These are phyloP conservation scores for Aphidius ervi DNA, from an alignment of 1,140 invertebrate species.

Conservation along the genomic window DNA sequence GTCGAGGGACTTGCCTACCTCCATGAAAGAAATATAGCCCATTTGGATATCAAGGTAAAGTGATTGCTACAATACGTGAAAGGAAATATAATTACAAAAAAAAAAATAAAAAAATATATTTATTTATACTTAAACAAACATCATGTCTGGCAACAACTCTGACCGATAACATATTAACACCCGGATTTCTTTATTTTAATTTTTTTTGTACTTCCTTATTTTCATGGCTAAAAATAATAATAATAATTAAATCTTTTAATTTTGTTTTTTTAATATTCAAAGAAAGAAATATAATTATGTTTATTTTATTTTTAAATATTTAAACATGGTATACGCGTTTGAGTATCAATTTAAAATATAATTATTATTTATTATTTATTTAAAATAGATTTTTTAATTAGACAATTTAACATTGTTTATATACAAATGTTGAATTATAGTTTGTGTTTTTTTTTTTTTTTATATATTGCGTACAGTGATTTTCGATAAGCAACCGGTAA, in stretches of 20 bases:
- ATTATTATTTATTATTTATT: not conserved
- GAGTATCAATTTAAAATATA: too few relatives aligned
- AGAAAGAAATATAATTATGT: too few relatives aligned
- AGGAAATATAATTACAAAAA: not conserved
- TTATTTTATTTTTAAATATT: too few relatives aligned
- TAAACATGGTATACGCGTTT: too few relatives aligned
- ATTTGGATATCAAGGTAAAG: slow-evolving; percentile 75
- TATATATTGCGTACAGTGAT: slow-evolving; percentile 21
- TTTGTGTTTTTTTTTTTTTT: not conserved
- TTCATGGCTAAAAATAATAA: too few relatives aligned
- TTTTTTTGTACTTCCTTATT: too few relatives aligned
- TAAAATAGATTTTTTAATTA: not conserved
- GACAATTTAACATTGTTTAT: not conserved
- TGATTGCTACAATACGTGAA: slow-evolving; percentile 21
- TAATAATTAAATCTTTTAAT: too few relatives aligned
- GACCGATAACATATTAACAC: too few relatives aligned
- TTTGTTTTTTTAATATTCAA: too few relatives aligned
- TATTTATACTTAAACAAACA: not conserved
- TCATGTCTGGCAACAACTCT: not conserved
- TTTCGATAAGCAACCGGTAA: slow-evolving; percentile 33
- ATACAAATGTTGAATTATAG: not conserved
- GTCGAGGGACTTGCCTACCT: slow-evolving; percentile 68
- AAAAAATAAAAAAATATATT: not conserved
- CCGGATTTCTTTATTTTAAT: too few relatives aligned
- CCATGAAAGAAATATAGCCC: slow-evolving; percentile 71